Base-by-base conservation (phyloP, 2,888 invertebrate species). In the Drosophila lacicola region DNA sequence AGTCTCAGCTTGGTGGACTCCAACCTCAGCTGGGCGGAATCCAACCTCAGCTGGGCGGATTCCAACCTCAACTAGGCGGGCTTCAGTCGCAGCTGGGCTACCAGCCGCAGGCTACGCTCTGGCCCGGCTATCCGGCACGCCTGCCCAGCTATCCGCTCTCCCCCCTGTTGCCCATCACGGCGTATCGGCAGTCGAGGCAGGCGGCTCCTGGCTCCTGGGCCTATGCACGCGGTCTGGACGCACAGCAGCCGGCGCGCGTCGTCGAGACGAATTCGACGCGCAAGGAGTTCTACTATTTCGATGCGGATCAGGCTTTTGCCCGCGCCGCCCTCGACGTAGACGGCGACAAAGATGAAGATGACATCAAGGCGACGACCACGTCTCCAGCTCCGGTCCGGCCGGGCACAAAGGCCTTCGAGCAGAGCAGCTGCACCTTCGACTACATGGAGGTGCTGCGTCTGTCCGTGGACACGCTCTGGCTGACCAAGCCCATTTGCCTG, bases 191-290 rank as follows among this genome's bases (percentile, higher is more conserved):
- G 37, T 64, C 78, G 0, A 49, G 89, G 0, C 73, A 80, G 19
- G 67, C 86, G 0, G 17, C 17, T 17, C 8, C 29, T 29, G 44
- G 54, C n/a, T 67, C 77, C 13, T 89, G 70, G 68, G 71, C 70
- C 2, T 69, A 67, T 34, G 76, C 76, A 0, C 73, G 88, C 0
- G 81, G 88, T 21, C 39, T 88, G 47, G 88, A 86, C 29, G 74
- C 74, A 0, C 86, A 90, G 21, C 89, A 90, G 53, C 90, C 90
- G 0, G 53, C 89, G 6, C 76, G 85, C 0, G 80, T 90, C 0
- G 90, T 91, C 4, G 91, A 91, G 57, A 91, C 91, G 0, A 91
- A 91, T 19, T 90, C 91, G 0, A 91, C 91, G 1, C 89, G 91
- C 25, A 91, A 91, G 51, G 91, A 90, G 29, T 90, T 81, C 37